These are phyloP conservation scores for Aphelenchoides avenae DNA, from an alignment of 1,140 invertebrate genomes.

Conservation along the genomic window DNA sequence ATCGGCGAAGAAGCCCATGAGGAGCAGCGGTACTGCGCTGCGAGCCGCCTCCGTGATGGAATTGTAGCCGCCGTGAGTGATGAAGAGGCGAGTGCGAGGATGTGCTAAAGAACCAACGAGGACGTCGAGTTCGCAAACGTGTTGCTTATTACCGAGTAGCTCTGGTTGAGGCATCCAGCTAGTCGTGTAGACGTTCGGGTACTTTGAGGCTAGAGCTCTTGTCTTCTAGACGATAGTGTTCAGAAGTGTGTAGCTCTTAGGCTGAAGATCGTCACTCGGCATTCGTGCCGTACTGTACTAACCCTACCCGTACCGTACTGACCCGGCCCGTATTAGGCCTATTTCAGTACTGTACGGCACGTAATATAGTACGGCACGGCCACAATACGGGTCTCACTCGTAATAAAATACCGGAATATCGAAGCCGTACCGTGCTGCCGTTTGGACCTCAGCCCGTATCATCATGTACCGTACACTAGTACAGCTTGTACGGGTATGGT, in stretches of 20 bases:
- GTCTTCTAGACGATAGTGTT: conserved; percentile 8
- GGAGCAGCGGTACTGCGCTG: conserved; percentile 29
- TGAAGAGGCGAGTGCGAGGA: conserved; percentile 31
- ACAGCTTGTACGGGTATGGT: too few species aligned
- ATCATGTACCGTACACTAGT: too few species aligned
- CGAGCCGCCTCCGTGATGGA: conserved; percentile 34
- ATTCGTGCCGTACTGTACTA: too few species aligned
- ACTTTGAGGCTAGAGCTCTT: background rate
- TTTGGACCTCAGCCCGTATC: too few species aligned
- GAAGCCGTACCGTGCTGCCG: background rate
- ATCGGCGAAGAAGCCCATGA: conserved; percentile 40
- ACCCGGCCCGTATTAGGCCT: too few species aligned
- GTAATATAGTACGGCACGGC: too few species aligned
- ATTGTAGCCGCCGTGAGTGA: conserved; percentile 50
- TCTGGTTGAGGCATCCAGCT: conserved; percentile 30
- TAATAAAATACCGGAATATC: too few species aligned
- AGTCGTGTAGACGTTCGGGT: conserved; percentile 26
- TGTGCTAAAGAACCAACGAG: conserved; percentile 20
- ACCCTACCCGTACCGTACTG: too few species aligned
- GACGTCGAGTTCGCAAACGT: background rate
- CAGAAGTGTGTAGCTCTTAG: too few species aligned
- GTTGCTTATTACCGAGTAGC: conserved; percentile 14
- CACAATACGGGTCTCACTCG: too few species aligned
- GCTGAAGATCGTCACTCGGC: too few species aligned
- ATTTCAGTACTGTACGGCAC: too few species aligned